Conservation (phyloP, 2,888 invertebrate genomes). For the Slavum lentiscoides region DNA sequence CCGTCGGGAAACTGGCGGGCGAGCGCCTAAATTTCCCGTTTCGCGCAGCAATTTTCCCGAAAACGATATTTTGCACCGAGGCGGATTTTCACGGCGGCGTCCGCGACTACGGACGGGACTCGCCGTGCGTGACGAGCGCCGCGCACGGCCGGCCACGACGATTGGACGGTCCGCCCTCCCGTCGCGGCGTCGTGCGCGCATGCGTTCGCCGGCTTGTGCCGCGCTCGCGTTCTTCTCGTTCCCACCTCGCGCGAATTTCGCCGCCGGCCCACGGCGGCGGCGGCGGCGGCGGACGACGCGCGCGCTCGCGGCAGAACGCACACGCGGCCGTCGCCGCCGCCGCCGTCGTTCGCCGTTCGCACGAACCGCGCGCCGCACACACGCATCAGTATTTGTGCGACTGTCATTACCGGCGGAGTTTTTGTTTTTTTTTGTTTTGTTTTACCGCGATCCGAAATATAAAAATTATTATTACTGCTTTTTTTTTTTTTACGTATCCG, state of each 20-base stretch:
- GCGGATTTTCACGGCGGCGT: neutral
- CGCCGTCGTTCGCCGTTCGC: constrained; percentile 60
- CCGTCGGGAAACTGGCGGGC: no score
- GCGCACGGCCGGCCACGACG: neutral
- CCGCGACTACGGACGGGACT: no score
- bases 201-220: constrained; percentile 57
- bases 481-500: no score
- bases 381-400: constrained; percentile 56
- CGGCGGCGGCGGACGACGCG: no score
- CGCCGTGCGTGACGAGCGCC: neutral
- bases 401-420: constrained; percentile 31
- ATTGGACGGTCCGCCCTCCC: constrained; percentile 34
- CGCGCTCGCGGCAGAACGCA: no score
- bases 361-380: constrained; percentile 55
- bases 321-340: constrained; percentile 56
- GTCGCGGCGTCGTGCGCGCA: constrained; percentile 59
- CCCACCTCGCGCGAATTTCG: constrained; percentile 56
- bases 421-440: no score
- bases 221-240: constrained; percentile 55
- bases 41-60: no score
- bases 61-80: no score
- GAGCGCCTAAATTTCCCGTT: no score
- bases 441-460: no score
- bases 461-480: no score
- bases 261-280: constrained; percentile 47